Conservation (phyloP, 2,797 vertebrate genomes). For the Tenualosa ilisha region DNA sequence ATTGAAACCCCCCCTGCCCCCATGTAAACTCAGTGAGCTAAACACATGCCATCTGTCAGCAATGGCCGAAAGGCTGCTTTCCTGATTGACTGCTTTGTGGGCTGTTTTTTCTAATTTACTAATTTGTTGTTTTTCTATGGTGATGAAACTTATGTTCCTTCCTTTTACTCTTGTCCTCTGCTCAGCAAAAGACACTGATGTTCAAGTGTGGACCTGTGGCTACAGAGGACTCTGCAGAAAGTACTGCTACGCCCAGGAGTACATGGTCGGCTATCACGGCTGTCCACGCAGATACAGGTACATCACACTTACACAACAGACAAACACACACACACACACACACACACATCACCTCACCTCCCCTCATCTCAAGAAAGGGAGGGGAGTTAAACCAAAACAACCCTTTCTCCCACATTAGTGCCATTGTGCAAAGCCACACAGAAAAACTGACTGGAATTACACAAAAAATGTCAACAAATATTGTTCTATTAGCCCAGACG, state of each 20-base stretch:
- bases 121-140: not conserved
- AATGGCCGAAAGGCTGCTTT: not conserved
- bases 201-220: slow-evolving; percentile 39
- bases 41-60: not conserved
- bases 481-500: too few species aligned
- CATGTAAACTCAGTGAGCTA: not conserved
- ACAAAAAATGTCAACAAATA: too few species aligned
- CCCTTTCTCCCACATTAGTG: too few species aligned
- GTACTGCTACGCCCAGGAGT: slow-evolving; percentile 53
- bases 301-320: not conserved
- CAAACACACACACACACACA: not conserved
- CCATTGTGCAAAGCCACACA: too few species aligned
- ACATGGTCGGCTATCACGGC: slow-evolving; percentile 48
- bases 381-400: too few species aligned
- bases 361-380: too few species aligned
- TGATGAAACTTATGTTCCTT: not conserved
- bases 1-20: too few species aligned
- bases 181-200: slow-evolving; percentile 37
- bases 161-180: not conserved
- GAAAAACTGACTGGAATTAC: too few species aligned
- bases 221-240: slow-evolving; percentile 49
- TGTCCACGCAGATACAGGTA: slow-evolving; percentile 59
- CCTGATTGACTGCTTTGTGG: not conserved
- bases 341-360: not conserved
- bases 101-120: not conserved